Evolutionary conservation across 2,888 invertebrate species (phyloP).

Genomic region (Scaptomyza tumidula): DNA sequence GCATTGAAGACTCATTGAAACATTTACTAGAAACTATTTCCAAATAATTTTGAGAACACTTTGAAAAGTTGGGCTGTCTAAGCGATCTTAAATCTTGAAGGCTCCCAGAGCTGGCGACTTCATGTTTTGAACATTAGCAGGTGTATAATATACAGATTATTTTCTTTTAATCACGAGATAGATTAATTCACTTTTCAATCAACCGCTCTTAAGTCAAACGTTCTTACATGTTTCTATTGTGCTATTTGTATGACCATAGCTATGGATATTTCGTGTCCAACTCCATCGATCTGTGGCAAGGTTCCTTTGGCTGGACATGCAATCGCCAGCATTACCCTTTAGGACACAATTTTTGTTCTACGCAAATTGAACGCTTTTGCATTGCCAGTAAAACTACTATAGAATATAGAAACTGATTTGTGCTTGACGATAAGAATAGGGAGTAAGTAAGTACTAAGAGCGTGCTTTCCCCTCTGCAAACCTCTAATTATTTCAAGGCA

Average conservation of each 20-base stretch:
- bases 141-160: too few relatives aligned
- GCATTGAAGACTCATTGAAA: too few relatives aligned
- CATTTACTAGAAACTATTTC: too few relatives aligned
- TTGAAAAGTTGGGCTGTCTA: too few relatives aligned
- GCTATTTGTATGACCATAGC: background rate
- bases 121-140: too few relatives aligned
- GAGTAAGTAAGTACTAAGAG: slow-evolving; percentile 13
- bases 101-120: too few relatives aligned
- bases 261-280: background rate
- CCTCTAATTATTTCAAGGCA: slow-evolving; percentile 83
- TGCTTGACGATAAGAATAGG: slow-evolving; percentile 61
- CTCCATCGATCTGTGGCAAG: slow-evolving; percentile 31
- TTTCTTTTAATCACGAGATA: too few relatives aligned
- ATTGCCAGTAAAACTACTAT: slow-evolving; percentile 32
- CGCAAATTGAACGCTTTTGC: slow-evolving; percentile 41
- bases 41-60: too few relatives aligned
- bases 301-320: slow-evolving; percentile 54
- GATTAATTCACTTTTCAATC: background rate
- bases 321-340: slow-evolving; percentile 46
- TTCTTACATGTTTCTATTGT: background rate
- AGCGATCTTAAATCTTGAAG: too few relatives aligned
- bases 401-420: slow-evolving; percentile 59
- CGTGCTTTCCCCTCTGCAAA: slow-evolving; percentile 30
- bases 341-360: slow-evolving; percentile 18
- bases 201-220: background rate